These are phyloP conservation scores for Onchidella celtica DNA, from an alignment of 2,888 invertebrate species.

Conservation along the genomic window DNA sequence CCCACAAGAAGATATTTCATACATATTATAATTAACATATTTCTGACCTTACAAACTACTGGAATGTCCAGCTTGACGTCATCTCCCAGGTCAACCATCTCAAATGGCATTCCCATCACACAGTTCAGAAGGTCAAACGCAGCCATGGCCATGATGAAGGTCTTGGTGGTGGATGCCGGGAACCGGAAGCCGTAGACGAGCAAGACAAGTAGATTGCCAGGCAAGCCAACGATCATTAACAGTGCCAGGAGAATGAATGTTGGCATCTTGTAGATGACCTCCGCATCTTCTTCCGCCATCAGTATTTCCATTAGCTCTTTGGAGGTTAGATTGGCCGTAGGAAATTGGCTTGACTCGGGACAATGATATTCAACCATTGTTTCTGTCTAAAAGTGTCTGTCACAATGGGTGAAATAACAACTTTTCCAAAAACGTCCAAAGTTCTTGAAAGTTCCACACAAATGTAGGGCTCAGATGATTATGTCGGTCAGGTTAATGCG, in stretches of 20 bases:
- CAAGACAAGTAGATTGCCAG: conserved; percentile 34
- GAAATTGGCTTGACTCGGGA: background rate
- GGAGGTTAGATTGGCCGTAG: background rate
- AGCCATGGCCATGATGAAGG: conserved; percentile 41
- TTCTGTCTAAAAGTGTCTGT: too few species aligned
- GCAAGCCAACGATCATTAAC: conserved; percentile 31
- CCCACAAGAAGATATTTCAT: too few species aligned
- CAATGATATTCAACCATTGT: conserved; percentile 6
- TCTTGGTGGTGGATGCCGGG: conserved; percentile 29
- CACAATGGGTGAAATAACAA: too few species aligned
- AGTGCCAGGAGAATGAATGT: conserved; percentile 30
- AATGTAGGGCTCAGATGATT: too few species aligned
- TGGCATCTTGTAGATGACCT: conserved; percentile 9
- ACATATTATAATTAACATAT: too few species aligned
- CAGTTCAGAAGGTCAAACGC: conserved; percentile 37
- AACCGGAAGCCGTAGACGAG: conserved; percentile 41
- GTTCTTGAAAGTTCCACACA: too few species aligned
- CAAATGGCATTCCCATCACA: conserved; percentile 29
- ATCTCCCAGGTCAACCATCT: conserved; percentile 39
- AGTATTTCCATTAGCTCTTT: background rate
- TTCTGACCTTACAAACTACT: conserved; percentile 35
- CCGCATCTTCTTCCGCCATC: conserved; percentile 8
- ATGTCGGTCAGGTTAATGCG: too few species aligned
- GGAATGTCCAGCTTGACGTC: conserved; percentile 30
- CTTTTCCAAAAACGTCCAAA: too few species aligned